phyloP scores from a whole-genome alignment of 2,888 invertebrate genomes.

The Agrochola litura region DNA sequence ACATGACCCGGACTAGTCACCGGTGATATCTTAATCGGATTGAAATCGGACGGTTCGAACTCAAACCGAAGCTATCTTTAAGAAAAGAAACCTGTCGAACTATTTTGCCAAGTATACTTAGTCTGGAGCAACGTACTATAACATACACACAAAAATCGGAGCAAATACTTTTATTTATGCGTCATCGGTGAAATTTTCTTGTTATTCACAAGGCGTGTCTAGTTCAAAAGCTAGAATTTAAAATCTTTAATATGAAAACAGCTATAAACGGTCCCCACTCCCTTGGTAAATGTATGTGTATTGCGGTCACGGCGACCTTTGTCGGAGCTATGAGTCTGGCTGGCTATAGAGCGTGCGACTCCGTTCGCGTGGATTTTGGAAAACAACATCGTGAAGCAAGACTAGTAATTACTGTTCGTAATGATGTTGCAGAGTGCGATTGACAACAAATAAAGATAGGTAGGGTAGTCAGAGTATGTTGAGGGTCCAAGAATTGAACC shows the following conservation, averaged over 20 bases:
- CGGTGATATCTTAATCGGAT: slow-evolving; percentile 31
- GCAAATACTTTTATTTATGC: slow-evolving; percentile 46
- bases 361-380: slow-evolving; percentile 11
- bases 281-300: slow-evolving; percentile 23
- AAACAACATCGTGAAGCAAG: background rate
- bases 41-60: slow-evolving; percentile 9
- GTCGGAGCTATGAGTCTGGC: slow-evolving; percentile 10
- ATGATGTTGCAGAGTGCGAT: background rate
- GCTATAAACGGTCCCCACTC: slow-evolving; percentile 46
- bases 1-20: background rate
- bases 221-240: slow-evolving; percentile 37
- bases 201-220: slow-evolving; percentile 34
- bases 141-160: slow-evolving; percentile 35
- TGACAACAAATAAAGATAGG: background rate
- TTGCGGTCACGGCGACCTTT: slow-evolving; percentile 54
- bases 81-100: slow-evolving; percentile 11
- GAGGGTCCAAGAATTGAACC: background rate
- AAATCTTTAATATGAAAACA: slow-evolving; percentile 43
- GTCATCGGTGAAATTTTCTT: slow-evolving; percentile 45
- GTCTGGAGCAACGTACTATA: slow-evolving; percentile 41
- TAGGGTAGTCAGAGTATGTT: background rate
- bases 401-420: slow-evolving; percentile 9
- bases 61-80: slow-evolving; percentile 9
- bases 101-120: slow-evolving; percentile 20
- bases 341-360: slow-evolving; percentile 9